Base-by-base conservation (phyloP, 2,113 vertebrate species). In the Siniperca chuatsi region DNA sequence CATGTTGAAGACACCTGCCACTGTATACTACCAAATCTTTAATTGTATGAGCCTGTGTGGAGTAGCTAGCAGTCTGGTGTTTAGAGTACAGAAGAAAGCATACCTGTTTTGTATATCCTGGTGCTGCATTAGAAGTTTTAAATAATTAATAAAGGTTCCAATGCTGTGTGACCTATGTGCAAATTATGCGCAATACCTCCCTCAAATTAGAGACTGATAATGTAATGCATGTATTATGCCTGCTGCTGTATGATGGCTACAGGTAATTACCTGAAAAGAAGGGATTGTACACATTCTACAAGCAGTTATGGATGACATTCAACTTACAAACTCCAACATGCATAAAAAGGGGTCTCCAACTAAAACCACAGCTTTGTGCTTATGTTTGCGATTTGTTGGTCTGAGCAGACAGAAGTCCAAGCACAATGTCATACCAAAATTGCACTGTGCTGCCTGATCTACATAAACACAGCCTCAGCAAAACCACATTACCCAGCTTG, bases 401-500 rank as follows among this genome's bases (percentile, higher is more conserved):
- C 35, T 60, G 40, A 44, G 40, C 29, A 52, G 55, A 78, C 23
- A 58, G 7, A 54, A 21, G 18, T 54, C 57, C 23, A 33, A 29
- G 16, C 55, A 46, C n/a, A 25, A 15, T 25, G 13, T 62, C 50
- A 21, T 55, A 42, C 61, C n/a, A 44, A 67, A 62, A 79, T 50
- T 46, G 46, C 44, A 40, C 37, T 42, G 42, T 46, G 37, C 42
- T 73, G 40, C 46, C 54, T 60, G 33, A 60, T 50, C 42, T 74
- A 29, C 55, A 37, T 79, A 79, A 79, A 67, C 62, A 50, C 33
- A 60, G 54, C 44, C 33, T 82, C n/a, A 69, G 65, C 44, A 61
- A 50, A 44, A 71, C 11, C 50, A 54, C 42, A 52, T 13, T n/a
- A 74, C 12, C 25, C 54, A 48, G 1, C 33, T 35, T 44, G 15